phyloP scores from a whole-genome alignment of 2,888 invertebrate species.

The Drosophila algonquin region DNA sequence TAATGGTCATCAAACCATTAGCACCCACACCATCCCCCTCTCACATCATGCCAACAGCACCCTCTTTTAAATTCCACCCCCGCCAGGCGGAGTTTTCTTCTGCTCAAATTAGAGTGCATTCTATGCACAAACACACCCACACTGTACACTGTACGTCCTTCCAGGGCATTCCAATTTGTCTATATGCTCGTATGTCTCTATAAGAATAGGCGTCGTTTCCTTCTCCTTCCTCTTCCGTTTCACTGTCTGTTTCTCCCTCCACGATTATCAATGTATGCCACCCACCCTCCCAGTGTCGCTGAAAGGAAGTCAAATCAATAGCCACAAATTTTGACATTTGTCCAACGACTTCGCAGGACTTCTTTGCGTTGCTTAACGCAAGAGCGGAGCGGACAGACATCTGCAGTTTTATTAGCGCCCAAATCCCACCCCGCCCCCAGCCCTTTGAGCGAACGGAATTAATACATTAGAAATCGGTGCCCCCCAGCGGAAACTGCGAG shows the following conservation, averaged over 20 bases:
- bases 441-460: constrained; percentile 52
- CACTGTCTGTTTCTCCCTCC: too few species aligned
- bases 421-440: constrained; percentile 9
- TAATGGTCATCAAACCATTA: constrained; percentile 54
- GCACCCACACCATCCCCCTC: constrained; percentile 42
- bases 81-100: constrained; percentile 14
- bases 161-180: constrained; percentile 30
- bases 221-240: constrained; percentile 14
- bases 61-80: constrained; percentile 45
- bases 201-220: constrained; percentile 46
- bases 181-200: constrained; percentile 57
- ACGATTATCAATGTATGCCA: constrained; percentile 51
- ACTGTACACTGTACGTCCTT: constrained; percentile 20
- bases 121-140: constrained; percentile 60
- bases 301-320: constrained; percentile 65
- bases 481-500: constrained; percentile 46
- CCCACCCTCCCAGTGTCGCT: constrained; percentile 30
- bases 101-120: constrained; percentile 69
- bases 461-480: constrained; percentile 69
- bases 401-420: constrained; percentile 73
- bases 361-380: constrained; percentile 45
- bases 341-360: constrained; percentile 61
- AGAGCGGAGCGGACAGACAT: constrained; percentile 44
- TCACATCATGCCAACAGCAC: neutral
- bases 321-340: constrained; percentile 77